phyloP scores from a whole-genome alignment of 2,797 vertebrate genomes.

The Dipus sagitta region DNA sequence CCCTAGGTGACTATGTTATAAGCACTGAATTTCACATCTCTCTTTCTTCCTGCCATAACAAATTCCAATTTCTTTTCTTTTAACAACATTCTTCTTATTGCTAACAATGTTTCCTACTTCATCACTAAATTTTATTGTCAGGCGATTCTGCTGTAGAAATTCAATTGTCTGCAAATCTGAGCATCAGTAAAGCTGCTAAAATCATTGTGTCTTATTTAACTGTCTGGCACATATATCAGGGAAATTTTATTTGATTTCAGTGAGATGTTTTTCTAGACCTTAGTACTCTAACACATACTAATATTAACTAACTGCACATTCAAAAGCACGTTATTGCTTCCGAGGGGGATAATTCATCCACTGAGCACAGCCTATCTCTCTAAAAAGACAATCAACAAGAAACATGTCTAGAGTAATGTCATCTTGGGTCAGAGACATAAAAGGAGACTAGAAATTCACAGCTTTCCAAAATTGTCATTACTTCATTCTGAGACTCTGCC shows the following conservation, averaged over 20 bases:
- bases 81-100: constrained; percentile 68
- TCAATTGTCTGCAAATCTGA: constrained; percentile 83
- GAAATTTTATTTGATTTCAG: constrained; percentile 80
- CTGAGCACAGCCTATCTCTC: constrained; percentile 41
- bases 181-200: constrained; percentile 77
- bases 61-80: constrained; percentile 74
- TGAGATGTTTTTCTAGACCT: constrained; percentile 67
- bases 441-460: constrained; percentile 5
- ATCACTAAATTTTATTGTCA: constrained; percentile 79
- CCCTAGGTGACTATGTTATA: constrained; percentile 50
- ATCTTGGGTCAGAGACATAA: constrained; percentile 28
- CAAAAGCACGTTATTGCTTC: constrained; percentile 66
- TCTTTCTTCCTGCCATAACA: constrained; percentile 69
- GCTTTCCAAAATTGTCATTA: background rate
- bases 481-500: background rate
- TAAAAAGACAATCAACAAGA: constrained; percentile 61
- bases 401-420: constrained; percentile 20
- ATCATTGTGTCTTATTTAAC: constrained; percentile 81
- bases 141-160: constrained; percentile 77
- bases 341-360: constrained; percentile 62
- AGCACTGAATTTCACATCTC: constrained; percentile 37
- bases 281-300: constrained; percentile 67
- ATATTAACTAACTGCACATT: constrained; percentile 77
- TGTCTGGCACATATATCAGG: constrained; percentile 83
- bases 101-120: constrained; percentile 76